Evolutionary conservation across 1,140 invertebrate genomes (phyloP), one percentile per base, ranked within the genome.

Genomic region (Solenopsis fugax): DNA sequence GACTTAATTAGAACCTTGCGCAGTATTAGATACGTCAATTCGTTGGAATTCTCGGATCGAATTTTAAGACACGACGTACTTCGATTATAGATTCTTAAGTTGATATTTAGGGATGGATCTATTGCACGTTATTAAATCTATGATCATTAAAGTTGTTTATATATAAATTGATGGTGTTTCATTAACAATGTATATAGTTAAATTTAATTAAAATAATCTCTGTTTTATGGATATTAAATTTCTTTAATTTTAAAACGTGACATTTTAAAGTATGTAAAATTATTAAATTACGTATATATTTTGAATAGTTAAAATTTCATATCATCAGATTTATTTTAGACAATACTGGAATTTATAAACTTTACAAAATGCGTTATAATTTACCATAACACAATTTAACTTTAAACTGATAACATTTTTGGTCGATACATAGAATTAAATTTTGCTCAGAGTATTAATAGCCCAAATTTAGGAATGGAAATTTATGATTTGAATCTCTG

Each of bases 1-100:
- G 4, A n/a, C 41, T 84, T 84, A 84, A 84, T 84, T 84, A 72
- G 41, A 84, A 71, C 4, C 29, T 84, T n/a, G 29, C 1, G 24
- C 18, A 16, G 10, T 16, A 56, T 18, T 71, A 67, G 54, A 41
- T 58, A 45, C n/a, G 34, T 37, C 21, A 45, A 58, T 48, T 34
- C 37, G 24, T 45, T 73, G 4, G 10, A 54, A 71, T 54, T 72
- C 16, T 71, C 6, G 13, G 2, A 37, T 80, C 21, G 34, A 12
- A 81, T 37, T 64, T 58, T 45, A 82, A n/a, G 24, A 60, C 13
- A 48, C 1, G n/a, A 73, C 37, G 13, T 7, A 60, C 12, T 75
- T 21, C 6, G 10, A 45, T 73, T 50, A 18, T 73, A 18, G 4
- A 18, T 16, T 60, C 12, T 41, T 41, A n/a, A 60, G 37, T 60